Evolutionary conservation across 2,113 vertebrate species (phyloP), one percentile per base, ranked within the genome.

Genomic region (Eudyptes chrysolophus): DNA sequence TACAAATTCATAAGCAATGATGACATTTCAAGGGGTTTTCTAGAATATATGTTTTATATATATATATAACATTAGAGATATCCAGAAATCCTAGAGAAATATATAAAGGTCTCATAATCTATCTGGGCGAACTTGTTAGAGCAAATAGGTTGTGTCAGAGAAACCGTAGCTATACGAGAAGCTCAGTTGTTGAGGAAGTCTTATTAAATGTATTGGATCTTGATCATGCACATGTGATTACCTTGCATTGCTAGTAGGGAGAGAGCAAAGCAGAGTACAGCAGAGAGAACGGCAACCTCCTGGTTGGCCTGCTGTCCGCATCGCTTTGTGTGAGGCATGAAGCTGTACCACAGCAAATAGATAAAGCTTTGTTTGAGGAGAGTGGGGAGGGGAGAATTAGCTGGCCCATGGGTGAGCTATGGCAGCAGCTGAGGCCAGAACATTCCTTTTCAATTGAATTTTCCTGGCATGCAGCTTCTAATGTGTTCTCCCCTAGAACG

Each of bases 391-490:
- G 16, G 62, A 29, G 61, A 51, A 89, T 42, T 36, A 89, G 62
- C 62, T 8, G 14, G 70, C 27, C 70, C 57, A 46, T 54, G 70
- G 75, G 24, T 90, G 71, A 92, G 71, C 55, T 86, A 11, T 71
- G 85, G 76, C 2, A 12, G 86, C 92, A 96, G 92, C 94, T 95
- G 83, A 64, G 68, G 49, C 40, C 21, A 78, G 92, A 71, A 48
- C 88, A 88, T 92, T 96, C 92, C 60, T 94, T 81, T 44, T 74
- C 60, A 78, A 71, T 78, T 89, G 71, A 60, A 87, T 81, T 95
- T 97, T 96, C 83, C 88, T 96, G 90, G 83, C 71, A 77, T 75
- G 83, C 75, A 92, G 24, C 51, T 92, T 90, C 71, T 62, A 74
- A 81, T 38, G n/a, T 2, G 1, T 66, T 88, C 40, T 93, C 58